Evolutionary conservation across 2,888 invertebrate genomes (phyloP).

Genomic region (Nebria salina): DNA sequence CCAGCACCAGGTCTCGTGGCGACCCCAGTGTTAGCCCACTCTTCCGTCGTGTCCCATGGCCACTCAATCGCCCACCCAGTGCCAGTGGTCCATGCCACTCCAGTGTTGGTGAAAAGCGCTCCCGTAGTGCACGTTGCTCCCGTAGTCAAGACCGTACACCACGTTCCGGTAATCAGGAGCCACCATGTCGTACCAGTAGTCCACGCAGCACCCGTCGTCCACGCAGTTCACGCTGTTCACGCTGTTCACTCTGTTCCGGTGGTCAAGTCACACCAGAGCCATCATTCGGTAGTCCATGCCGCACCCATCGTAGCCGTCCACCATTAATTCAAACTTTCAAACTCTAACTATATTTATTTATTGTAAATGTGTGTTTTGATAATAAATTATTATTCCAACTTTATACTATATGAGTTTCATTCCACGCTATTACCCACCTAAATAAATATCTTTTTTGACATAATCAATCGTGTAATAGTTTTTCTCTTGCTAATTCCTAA

Average conservation of each 20-base stretch:
- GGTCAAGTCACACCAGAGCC: slow-evolving; percentile 50
- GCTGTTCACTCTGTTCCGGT: slow-evolving; percentile 48
- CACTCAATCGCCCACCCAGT: slow-evolving; percentile 53
- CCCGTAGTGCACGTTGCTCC: slow-evolving; percentile 55
- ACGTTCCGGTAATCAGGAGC: slow-evolving; percentile 54
- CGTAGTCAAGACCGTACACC: slow-evolving; percentile 53
- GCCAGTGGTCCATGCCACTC: slow-evolving; percentile 53
- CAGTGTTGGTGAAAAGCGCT: slow-evolving; percentile 53
- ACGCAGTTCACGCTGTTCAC: slow-evolving; percentile 50
- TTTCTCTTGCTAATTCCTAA: no score
- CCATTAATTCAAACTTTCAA: not conserved
- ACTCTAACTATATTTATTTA: slow-evolving; percentile 19
- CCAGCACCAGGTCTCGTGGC: slow-evolving; percentile 50
- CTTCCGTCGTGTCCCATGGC: slow-evolving; percentile 54
- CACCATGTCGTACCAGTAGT: slow-evolving; percentile 47
- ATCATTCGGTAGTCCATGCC: slow-evolving; percentile 48
- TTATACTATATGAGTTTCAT: no score
- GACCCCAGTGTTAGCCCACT: slow-evolving; percentile 49
- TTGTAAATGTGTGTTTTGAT: not conserved
- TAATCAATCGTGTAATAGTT: no score
- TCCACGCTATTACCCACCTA: no score
- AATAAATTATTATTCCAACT: not conserved
- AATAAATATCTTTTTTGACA: no score
- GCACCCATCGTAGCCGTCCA: slow-evolving; percentile 49
- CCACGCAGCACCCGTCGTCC: slow-evolving; percentile 45